Base-by-base conservation (phyloP, 2,113 vertebrate genomes). In the human region DNA sequence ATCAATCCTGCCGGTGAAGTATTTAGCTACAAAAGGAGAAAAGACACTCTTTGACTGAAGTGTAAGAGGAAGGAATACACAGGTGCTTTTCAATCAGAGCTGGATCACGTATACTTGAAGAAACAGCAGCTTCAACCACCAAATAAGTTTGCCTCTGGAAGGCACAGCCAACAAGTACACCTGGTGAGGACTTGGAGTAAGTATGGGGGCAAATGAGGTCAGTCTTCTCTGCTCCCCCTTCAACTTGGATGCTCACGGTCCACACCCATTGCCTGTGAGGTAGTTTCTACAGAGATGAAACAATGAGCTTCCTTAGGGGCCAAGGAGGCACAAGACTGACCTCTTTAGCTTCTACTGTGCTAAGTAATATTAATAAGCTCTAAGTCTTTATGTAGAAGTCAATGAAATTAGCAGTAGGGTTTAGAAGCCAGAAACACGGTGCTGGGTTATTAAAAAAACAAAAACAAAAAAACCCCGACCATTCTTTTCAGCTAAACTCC, bases 21-120 rank as follows among this genome's bases (percentile, higher is more conserved):
- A 97, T 98, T 98, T 61, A 98, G 98, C 97, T 98, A 98, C 98
- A 99, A 52, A 40, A 97, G 8, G 83, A 97, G 93, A 96, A 97
- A 97, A 98, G 95, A 96, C 98, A 72, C 59, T 38, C 7, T 97
- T 81, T 97, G 98, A 98, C 82, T 93, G 97, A 98, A 98, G 97
- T 98, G 97, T 92, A 27, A 98, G 97, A 89, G 82, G 68, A 89
- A 95, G 88, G 90, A 96, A 97, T 86, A 93, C 94, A 93, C 84
- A 97, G 90, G 73, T 96, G 70, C 93, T 98, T 98, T 98, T 98
- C 97, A 96, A 98, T 97, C 98, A 88, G 90, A 97, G 89, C 81
- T 35, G 76, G 57, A 55, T 45, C 50, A 2, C 16, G 2, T 6
- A 90, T 1, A 82, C 94, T 96, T 93, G 95, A 98, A 97, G 97